Percentiles rank a stretch among this genome's conserved stretches.
Evolutionary conservation across 1,140 invertebrate species (phyloP).

Genomic region (Papilio glaucus): DNA sequence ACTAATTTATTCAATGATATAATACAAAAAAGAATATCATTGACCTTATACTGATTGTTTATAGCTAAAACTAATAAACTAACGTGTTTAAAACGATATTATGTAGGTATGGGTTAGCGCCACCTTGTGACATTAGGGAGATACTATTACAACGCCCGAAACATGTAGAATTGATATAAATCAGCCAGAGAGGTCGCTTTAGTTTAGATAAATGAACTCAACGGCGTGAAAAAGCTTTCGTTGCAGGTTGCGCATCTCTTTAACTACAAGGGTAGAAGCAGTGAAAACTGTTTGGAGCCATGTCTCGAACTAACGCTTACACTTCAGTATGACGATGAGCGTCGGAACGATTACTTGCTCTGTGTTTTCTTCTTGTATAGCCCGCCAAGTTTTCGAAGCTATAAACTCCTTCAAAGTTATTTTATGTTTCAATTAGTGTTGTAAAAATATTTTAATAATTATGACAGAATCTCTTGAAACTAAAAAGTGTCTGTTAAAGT

Average conservation of each 20-base stretch:
- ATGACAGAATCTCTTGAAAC: background rate
- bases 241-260: slow-evolving; percentile 69
- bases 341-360: slow-evolving; percentile 48
- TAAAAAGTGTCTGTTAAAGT: background rate
- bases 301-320: slow-evolving; percentile 52
- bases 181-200: slow-evolving; percentile 55
- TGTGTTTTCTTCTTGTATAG: background rate
- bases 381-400: slow-evolving; percentile 28
- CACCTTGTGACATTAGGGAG: background rate
- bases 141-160: background rate
- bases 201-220: slow-evolving; percentile 47
- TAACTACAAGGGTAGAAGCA: slow-evolving; percentile 63
- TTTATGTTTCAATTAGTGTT: background rate
- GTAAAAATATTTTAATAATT: background rate
- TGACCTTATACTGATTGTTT: no score
- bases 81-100: no score
- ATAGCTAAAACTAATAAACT: no score
- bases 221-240: slow-evolving; percentile 71
- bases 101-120: background rate
- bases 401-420: slow-evolving; percentile 25
- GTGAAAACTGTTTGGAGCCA: slow-evolving; percentile 60
- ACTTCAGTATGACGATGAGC: slow-evolving; percentile 64
- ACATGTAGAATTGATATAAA: background rate
- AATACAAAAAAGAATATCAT: no score
- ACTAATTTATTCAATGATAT: no score